Percentiles rank a stretch among this genome's conserved stretches.
Conservation (phyloP, 2,113 vertebrate species). For the Vulpes vulpes region DNA sequence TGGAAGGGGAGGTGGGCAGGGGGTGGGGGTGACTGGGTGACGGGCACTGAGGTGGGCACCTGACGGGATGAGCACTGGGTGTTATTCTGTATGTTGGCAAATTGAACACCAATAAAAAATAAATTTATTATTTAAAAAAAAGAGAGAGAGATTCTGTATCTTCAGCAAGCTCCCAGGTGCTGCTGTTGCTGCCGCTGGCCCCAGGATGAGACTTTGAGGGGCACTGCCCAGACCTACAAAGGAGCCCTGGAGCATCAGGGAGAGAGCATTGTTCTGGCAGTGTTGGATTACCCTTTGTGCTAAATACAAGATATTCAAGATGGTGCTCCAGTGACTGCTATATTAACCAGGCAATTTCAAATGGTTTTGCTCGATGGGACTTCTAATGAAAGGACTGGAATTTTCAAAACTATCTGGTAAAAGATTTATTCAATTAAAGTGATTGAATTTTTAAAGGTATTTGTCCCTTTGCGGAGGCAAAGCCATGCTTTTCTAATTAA, state of each 20-base stretch:
- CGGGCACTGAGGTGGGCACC: too few species aligned
- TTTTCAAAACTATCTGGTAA: constrained; percentile 75
- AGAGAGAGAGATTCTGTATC: neutral
- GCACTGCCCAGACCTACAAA: neutral
- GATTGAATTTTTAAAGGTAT: constrained; percentile 80
- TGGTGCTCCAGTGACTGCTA: constrained; percentile 24
- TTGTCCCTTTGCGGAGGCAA: constrained; percentile 79
- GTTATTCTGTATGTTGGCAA: too few species aligned
- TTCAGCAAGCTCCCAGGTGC: neutral
- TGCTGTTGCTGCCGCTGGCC: neutral
- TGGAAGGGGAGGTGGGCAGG: too few species aligned
- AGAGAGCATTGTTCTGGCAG: neutral
- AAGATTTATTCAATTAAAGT: constrained; percentile 82
- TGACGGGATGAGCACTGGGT: too few species aligned
- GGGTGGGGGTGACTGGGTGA: too few species aligned
- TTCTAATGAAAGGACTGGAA: constrained; percentile 73
- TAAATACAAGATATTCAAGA: neutral
- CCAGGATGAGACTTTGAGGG: fast-evolving
- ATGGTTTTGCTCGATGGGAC: constrained; percentile 70
- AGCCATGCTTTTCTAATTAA: constrained; percentile 76
- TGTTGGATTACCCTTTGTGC: neutral
- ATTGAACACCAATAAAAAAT: too few species aligned
- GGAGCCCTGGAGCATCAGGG: too few species aligned
- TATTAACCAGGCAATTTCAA: constrained; percentile 63
- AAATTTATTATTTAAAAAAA: too few species aligned